Evolutionary conservation across 2,888 invertebrate species (phyloP).

Genomic region (Ornithoptera priamus): DNA sequence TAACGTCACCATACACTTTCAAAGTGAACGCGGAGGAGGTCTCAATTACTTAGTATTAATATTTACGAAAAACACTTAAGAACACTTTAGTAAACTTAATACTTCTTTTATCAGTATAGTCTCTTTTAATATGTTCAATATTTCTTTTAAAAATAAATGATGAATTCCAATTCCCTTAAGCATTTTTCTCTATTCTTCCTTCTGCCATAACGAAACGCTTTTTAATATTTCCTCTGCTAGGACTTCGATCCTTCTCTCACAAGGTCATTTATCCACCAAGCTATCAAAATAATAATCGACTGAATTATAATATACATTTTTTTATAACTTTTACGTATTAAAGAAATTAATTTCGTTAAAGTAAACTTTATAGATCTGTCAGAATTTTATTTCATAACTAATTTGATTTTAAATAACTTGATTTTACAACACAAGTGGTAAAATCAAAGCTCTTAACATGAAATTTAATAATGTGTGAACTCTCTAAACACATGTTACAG

Average conservation of each 20-base stretch:
- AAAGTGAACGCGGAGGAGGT: slow-evolving; percentile 58
- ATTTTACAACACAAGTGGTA: background rate
- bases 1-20: slow-evolving; percentile 61
- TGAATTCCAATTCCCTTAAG: background rate
- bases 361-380: too few relatives aligned
- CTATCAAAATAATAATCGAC: too few relatives aligned
- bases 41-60: slow-evolving; percentile 69
- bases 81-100: slow-evolving; percentile 1
- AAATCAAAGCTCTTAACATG: slow-evolving; percentile 14
- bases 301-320: too few relatives aligned
- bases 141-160: background rate
- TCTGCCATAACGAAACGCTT: background rate
- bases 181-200: background rate
- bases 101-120: background rate
- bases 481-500: slow-evolving; percentile 9
- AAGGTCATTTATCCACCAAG: background rate
- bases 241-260: too few relatives aligned
- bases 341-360: too few relatives aligned
- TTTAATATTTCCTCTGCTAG: too few relatives aligned
- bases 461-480: slow-evolving; percentile 19
- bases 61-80: slow-evolving; percentile 52
- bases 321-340: too few relatives aligned
- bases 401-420: too few relatives aligned
- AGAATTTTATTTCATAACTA: too few relatives aligned
- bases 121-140: background rate